Base-by-base conservation (phyloP, 2,888 invertebrate genomes). In the Conchocele bisecta region DNA sequence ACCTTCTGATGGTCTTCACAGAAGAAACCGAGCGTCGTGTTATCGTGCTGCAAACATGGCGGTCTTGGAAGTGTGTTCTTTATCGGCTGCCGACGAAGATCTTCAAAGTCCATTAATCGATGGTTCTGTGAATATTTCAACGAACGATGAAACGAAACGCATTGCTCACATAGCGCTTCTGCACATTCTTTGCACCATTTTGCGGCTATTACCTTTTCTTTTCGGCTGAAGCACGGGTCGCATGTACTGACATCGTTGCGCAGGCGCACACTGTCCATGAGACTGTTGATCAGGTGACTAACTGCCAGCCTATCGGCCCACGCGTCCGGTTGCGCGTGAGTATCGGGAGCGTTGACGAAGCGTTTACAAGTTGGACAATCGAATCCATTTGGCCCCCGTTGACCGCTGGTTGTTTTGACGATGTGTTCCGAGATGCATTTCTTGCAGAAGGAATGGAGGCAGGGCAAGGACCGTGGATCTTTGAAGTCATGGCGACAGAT, bases 141-240 rank as follows among this genome's bases (percentile, higher is more conserved):
- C 3, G 78, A 79, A 35, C 68, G 68, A 28, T 81, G 81, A 60
- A 79, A 82, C 24, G 69, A 51, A n/a, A 72, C 78, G 20, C 81
- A 81, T 26, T 74, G 75, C 31, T 81, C 78, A 31, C 81, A 81
- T 3, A 79, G 60, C 4, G 81, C 81, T 42, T 81, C 81, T 0
- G 73, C 73, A 54, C 81, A 81, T 59, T 79, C 79, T 13, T 75
- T 81, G 46, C 84, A 84, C 80, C 81, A 79, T 53, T 75, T 73
- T 3, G 80, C 64, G 9, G 77, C 83, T 24, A 83, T 84, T 26
- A 79, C 80, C 44, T 74, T 80, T 39, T 78, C 81, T 39, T 71
- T 83, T 35, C 80, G 74, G 39, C 76, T 79, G 48, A 68, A 83
- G 60, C 74, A 76, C 5, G 84, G 81, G 57, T 73, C 74, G 41